Evolutionary conservation across 1,140 invertebrate species (phyloP), one percentile per base, ranked within the genome.

Genomic region (Hylaeus anthracinus): DNA sequence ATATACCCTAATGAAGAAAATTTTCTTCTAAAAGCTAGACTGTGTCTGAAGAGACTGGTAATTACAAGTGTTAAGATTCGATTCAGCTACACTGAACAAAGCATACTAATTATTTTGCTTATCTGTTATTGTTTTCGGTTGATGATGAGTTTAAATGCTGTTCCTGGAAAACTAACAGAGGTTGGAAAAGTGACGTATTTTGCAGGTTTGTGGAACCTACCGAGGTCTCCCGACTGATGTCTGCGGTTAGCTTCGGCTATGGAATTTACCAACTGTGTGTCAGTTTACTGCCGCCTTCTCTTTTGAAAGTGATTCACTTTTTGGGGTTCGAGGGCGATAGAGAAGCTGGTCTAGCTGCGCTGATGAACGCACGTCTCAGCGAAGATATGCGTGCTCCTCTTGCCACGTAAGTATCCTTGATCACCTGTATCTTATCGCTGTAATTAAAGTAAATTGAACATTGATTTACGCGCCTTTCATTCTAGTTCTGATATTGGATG

Each of bases 241-340:
- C 94, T 3, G 95, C 95, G 0, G 95, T 96, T 5, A 96, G 95
- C 87, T 97, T 97, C 90, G 96, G 96, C 9, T 97, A 96, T 86
- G 96, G 96, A 8, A 92, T 96, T 58, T 96, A 97, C 86, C 96
- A 96, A 87, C 90, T 97, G 48, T 96, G 95, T 81, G 94, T 96
- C 64, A 96, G 96, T 15, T 92, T 97, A 60, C 91, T 96, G 26
- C 96, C 96, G 10, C 95, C 96, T 0, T 95, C 96, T 14, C 89
- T 97, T 26, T 88, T 96, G 3, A 95, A 95, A 84, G 87, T 96
- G 14, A 96, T 96, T 2, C 95, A 96, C 84, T 94, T 97, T 88
- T 91, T 97, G 77, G 96, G 96, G n/a, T 96, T 97, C 89, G 94
- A 96, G 73, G 96, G 96, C 0, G 95, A 96, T 83, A 92, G 96